These are phyloP conservation scores for Pao palembangensis DNA, from an alignment of 2,113 vertebrate genomes.

Conservation along the genomic window DNA sequence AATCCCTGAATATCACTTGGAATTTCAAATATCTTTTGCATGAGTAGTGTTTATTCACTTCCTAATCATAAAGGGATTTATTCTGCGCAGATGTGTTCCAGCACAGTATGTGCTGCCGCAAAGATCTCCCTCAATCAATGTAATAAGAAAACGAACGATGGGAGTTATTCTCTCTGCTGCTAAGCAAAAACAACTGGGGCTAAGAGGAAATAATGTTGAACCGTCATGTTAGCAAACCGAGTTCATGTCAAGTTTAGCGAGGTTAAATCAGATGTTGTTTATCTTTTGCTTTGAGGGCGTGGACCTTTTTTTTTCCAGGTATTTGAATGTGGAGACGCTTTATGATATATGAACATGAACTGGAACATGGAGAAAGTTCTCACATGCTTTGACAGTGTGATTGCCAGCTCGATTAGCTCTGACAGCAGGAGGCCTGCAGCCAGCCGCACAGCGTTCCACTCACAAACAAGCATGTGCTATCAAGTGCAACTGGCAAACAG, in stretches of 20 bases:
- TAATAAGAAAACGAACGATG: background rate
- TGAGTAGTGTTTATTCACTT: background rate
- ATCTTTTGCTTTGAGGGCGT: too few relatives aligned
- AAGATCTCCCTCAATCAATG: background rate
- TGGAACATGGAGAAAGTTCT: background rate
- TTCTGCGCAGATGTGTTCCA: background rate
- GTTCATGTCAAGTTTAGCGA: background rate
- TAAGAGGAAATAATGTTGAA: background rate
- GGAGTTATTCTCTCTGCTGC: background rate
- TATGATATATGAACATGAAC: background rate
- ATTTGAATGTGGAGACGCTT: background rate
- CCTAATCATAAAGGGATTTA: background rate
- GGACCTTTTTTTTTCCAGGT: background rate
- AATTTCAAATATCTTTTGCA: conserved; percentile 10
- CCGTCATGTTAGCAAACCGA: background rate
- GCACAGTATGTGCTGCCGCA: background rate
- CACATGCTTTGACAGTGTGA: background rate
- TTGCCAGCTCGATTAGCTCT: background rate
- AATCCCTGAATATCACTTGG: conserved; percentile 2
- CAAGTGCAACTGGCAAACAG: conserved; percentile 27
- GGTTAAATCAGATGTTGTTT: too few relatives aligned
- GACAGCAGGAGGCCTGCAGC: conserved; percentile 8
- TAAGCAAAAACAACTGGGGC: background rate
- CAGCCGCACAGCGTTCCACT: conserved; percentile 32
- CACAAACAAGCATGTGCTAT: conserved; percentile 45